Percentiles rank a stretch among this genome's conserved stretches.
These are phyloP conservation scores for Hetaerina titia DNA, from an alignment of 2,888 invertebrate species.

Conservation along the genomic window DNA sequence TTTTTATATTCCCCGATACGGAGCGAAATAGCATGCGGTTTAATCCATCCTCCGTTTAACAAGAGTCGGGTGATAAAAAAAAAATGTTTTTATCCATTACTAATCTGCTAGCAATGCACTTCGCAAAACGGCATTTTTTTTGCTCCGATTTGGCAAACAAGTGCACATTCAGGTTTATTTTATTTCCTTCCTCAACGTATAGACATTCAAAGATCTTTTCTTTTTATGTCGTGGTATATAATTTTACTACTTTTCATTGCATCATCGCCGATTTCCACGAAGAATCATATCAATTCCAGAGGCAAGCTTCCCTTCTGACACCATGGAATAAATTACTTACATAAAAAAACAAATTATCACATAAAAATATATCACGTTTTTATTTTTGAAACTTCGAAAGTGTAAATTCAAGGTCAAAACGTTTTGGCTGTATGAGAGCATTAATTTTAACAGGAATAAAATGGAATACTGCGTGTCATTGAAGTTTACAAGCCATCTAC, in stretches of 20 bases:
- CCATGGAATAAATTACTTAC: neutral
- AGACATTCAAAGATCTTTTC: neutral
- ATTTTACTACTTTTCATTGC: neutral
- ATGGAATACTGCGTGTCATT: too few species aligned
- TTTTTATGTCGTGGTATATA: neutral
- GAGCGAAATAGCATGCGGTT: conserved; percentile 21
- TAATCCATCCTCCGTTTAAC: conserved; percentile 10
- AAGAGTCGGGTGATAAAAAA: conserved; percentile 9
- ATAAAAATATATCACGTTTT: too few species aligned
- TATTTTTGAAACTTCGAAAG: too few species aligned
- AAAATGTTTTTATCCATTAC: neutral
- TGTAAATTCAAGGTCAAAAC: too few species aligned
- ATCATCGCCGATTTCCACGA: neutral
- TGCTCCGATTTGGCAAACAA: conserved; percentile 18
- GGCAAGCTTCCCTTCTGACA: neutral
- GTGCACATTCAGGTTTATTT: conserved; percentile 14
- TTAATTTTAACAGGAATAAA: too few species aligned
- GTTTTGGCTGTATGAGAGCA: too few species aligned
- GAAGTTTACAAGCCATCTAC: too few species aligned
- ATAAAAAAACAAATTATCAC: too few species aligned
- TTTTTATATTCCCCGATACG: conserved; percentile 12
- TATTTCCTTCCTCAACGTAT: neutral
- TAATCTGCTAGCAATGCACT: conserved; percentile 15
- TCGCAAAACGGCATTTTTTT: neutral
- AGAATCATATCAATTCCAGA: neutral